Conservation (phyloP, 2,113 vertebrate species). For the Bagarius yarrelli region DNA sequence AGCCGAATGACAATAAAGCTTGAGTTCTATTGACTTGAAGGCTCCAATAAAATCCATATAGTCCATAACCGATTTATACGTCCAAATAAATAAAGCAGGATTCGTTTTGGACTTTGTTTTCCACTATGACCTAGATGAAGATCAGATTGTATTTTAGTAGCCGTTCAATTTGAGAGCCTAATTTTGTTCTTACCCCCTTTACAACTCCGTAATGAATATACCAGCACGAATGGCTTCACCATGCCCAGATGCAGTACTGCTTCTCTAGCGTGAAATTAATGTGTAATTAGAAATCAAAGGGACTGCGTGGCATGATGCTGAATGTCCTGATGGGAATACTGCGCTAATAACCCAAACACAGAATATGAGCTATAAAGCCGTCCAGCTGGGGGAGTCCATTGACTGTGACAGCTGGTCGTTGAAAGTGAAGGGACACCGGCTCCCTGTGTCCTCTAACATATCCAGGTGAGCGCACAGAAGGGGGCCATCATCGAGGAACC, state of each 20-base stretch:
- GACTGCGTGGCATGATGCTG: conserved; percentile 39
- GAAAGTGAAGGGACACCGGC: conserved; percentile 21
- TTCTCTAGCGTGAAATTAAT: conserved; percentile 42
- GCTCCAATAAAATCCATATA: too few relatives aligned
- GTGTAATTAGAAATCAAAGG: conserved; percentile 54
- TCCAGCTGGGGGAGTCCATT: conserved; percentile 43
- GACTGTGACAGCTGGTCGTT: conserved; percentile 43
- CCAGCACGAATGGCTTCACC: conserved; percentile 12
- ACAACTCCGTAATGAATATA: conserved; percentile 12
- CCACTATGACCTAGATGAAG: conserved; percentile 12
- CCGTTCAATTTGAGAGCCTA: conserved; percentile 3
- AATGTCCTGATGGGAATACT: conserved; percentile 44
- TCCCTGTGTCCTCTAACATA: conserved; percentile 35
- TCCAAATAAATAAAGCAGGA: too few relatives aligned
- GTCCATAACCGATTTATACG: too few relatives aligned
- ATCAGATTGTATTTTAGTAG: conserved; percentile 13
- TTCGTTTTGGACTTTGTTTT: neutral
- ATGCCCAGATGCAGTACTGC: conserved; percentile 25
- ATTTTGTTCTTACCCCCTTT: neutral
- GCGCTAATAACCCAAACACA: conserved; percentile 45
- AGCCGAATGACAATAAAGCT: too few relatives aligned
- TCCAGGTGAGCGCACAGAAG: conserved; percentile 35
- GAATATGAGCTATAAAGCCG: conserved; percentile 34
- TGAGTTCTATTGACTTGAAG: too few relatives aligned
- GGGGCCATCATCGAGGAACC: conserved; percentile 10